These are phyloP conservation scores for Trisateles emortualis DNA, from an alignment of 2,888 invertebrate genomes.

Conservation along the genomic window DNA sequence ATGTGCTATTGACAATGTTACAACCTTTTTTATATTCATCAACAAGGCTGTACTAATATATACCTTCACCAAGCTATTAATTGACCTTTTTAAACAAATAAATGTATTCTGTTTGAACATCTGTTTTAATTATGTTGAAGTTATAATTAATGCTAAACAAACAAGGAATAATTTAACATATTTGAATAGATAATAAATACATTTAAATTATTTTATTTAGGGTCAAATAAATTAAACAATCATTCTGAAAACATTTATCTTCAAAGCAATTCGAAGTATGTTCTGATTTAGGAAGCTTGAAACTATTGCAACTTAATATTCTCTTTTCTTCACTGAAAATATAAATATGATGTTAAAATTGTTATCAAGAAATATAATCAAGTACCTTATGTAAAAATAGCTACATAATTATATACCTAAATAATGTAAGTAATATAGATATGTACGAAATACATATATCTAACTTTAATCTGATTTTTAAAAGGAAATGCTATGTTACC, in stretches of 20 bases:
- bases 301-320: not conserved
- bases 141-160: slow-evolving; percentile 10
- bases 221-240: not conserved
- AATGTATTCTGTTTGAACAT: not conserved
- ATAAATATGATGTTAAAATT: not conserved
- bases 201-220: slow-evolving; percentile 16
- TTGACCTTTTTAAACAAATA: not conserved
- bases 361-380: too few species aligned
- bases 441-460: not conserved
- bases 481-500: slow-evolving; percentile 2
- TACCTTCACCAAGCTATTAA: too few species aligned
- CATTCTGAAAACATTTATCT: not conserved
- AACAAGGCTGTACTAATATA: too few species aligned
- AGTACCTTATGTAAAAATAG: too few species aligned
- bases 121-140: slow-evolving; percentile 11
- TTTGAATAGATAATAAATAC: not conserved
- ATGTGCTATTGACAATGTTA: too few species aligned
- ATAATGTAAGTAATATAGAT: too few species aligned
- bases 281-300: not conserved
- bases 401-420: too few species aligned
- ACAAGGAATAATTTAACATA: slow-evolving; percentile 15
- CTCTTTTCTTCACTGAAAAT: not conserved
- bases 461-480: not conserved
- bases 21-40: too few species aligned
- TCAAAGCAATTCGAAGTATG: not conserved